Base-by-base conservation (phyloP, 2,888 invertebrate genomes). In the Ptilodon capucinus region DNA sequence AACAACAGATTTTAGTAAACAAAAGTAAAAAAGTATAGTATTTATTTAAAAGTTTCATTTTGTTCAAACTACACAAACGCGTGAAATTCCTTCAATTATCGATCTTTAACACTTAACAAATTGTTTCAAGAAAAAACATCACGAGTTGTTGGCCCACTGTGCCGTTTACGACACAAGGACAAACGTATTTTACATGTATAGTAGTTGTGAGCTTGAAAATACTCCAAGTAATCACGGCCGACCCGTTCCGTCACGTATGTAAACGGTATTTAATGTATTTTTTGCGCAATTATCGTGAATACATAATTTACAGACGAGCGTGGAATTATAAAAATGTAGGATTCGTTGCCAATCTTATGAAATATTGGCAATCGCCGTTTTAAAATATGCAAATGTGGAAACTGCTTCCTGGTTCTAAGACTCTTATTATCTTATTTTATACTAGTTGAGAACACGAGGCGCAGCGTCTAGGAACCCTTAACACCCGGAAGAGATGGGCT, bases 221-320 rank as follows among this genome's bases (percentile, higher is more conserved):
- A 51, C 44, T 51, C 35, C 40, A 34, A 34, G 28, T 44, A 50
- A 49, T 57, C 68, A 59, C 38, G 66, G 64, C 17, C 66, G 13
- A 28, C 7, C 57, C 61, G 49, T 54, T 61, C 55, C 41, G 52
- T 58, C 59, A 61, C 57, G 61, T 61, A 21, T 11, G 6, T 28
- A 32, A 16, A 14, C 34, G 40, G 32, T 21, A 30, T 17, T 19
- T 19, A 21, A 39, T 39, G 21, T 21, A 21, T 18, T 19, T 42
- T 51, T 63, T 44, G 44, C 46, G 42, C 46, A 41, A 48, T 44
- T 34, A 47, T 40, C 34, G 35, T 39, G 39, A 21, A 39, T 21
- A 39, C 39, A 21, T 39, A 39, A 39, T 21, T 39, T 21, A 13
- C 7, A 21, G 39, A 39, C 39, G 39, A 39, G 13, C 13, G 8